Evolutionary conservation across 2,113 vertebrate species (phyloP).

Genomic region (Sebastes fasciatus): DNA sequence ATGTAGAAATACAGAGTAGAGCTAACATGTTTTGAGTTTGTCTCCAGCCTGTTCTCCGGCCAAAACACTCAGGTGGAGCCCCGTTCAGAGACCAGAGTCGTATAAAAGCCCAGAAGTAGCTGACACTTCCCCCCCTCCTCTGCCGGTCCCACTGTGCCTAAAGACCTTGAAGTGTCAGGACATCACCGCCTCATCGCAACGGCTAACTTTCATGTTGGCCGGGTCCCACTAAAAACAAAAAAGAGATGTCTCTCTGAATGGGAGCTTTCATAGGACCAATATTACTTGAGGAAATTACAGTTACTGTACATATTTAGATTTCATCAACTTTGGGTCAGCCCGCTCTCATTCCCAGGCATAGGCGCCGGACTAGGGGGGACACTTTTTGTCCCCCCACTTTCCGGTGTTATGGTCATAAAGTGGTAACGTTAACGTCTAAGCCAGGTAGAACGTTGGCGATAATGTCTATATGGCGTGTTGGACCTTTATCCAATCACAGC

Average conservation of each 20-base stretch:
- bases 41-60: slow-evolving; percentile 33
- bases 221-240: slow-evolving; percentile 20
- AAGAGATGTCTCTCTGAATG: slow-evolving; percentile 53
- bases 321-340: not conserved
- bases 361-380: too few species aligned
- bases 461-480: too few species aligned
- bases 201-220: slow-evolving; percentile 43
- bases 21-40: slow-evolving; percentile 67
- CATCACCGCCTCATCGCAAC: slow-evolving; percentile 41
- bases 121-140: slow-evolving; percentile 20
- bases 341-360: too few species aligned
- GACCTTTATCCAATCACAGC: too few species aligned
- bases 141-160: slow-evolving; percentile 27
- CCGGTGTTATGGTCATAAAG: too few species aligned
- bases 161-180: slow-evolving; percentile 60
- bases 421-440: too few species aligned
- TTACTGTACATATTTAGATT: slow-evolving; percentile 2
- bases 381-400: too few species aligned
- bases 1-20: slow-evolving; percentile 67
- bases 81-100: slow-evolving; percentile 27
- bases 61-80: slow-evolving; percentile 61
- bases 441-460: too few species aligned
- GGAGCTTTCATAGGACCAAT: slow-evolving; percentile 35
- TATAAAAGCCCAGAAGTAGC: slow-evolving; percentile 58
- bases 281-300: slow-evolving; percentile 23